Evolutionary conservation across 2,797 vertebrate genomes (phyloP).

Genomic region (Sphenopsis melanotis): DNA sequence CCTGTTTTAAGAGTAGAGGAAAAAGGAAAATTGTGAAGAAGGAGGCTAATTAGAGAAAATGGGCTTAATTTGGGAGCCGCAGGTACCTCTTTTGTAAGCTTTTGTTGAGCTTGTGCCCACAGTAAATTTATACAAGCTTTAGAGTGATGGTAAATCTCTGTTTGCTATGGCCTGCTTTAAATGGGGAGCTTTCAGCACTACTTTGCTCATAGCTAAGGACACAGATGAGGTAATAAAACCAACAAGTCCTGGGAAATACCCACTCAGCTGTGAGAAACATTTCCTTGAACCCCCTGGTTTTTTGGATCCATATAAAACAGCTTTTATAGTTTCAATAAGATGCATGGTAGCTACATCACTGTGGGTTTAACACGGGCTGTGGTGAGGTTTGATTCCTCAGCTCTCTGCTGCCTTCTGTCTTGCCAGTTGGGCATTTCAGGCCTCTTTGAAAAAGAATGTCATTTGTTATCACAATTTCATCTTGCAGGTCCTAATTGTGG

Average conservation of each 20-base stretch:
- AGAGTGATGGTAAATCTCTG: conserved; percentile 5
- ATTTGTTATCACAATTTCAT: background rate
- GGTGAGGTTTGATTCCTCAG: background rate
- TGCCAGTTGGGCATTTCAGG: background rate
- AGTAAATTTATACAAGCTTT: conserved; percentile 57
- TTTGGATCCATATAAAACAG: background rate
- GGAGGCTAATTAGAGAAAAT: conserved; percentile 69
- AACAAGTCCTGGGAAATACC: conserved; percentile 38
- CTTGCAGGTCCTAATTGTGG: background rate
- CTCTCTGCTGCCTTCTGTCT: conserved; percentile 35
- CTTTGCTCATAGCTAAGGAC: conserved; percentile 16
- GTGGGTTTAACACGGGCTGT: background rate
- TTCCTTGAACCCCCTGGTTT: background rate
- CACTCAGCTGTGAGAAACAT: conserved; percentile 30
- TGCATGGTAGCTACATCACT: background rate
- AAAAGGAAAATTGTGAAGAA: conserved; percentile 57
- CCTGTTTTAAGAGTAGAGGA: background rate
- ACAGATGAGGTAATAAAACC: conserved; percentile 62
- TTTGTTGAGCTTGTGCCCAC: conserved; percentile 64
- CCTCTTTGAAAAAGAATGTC: background rate
- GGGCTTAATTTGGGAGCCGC: conserved; percentile 67
- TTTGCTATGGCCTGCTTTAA: conserved; percentile 48
- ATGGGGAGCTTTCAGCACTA: conserved; percentile 46
- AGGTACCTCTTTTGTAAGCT: conserved; percentile 69
- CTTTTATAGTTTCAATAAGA: background rate